phyloP scores from a whole-genome alignment of 2,797 vertebrate species.

The Brachymystax lenok region DNA sequence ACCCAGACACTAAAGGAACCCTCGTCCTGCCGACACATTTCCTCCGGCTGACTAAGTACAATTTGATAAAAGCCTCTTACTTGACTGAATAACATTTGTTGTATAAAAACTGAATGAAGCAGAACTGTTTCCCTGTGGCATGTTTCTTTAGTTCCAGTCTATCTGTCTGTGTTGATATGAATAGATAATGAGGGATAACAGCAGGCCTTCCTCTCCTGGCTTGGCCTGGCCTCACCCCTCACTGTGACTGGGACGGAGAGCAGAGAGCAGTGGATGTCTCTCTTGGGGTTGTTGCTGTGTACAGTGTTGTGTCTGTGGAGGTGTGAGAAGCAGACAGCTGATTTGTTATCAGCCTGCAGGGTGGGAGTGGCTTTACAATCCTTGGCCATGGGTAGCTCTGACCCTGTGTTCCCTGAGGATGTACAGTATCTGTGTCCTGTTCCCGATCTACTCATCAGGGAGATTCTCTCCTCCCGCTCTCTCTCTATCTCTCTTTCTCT shows the following conservation, averaged over 20 bases:
- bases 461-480: background rate
- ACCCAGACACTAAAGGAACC: background rate
- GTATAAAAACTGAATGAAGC: background rate
- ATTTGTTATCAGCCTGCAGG: too few relatives aligned
- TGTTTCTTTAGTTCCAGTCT: background rate
- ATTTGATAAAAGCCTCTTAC: background rate
- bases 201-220: background rate
- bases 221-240: background rate
- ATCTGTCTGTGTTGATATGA: background rate
- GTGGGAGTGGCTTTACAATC: background rate
- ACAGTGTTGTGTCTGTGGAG: background rate
- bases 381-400: background rate
- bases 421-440: background rate
- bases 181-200: background rate
- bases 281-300: background rate
- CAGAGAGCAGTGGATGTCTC: too few relatives aligned
- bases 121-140: background rate
- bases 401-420: background rate
- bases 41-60: background rate
- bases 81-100: background rate
- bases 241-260: background rate
- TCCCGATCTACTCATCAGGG: background rate
- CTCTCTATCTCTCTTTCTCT: background rate
- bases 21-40: background rate
- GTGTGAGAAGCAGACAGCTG: too few relatives aligned